phyloP scores from a whole-genome alignment of 2,797 vertebrate genomes.

The Hybognathus amarus region DNA sequence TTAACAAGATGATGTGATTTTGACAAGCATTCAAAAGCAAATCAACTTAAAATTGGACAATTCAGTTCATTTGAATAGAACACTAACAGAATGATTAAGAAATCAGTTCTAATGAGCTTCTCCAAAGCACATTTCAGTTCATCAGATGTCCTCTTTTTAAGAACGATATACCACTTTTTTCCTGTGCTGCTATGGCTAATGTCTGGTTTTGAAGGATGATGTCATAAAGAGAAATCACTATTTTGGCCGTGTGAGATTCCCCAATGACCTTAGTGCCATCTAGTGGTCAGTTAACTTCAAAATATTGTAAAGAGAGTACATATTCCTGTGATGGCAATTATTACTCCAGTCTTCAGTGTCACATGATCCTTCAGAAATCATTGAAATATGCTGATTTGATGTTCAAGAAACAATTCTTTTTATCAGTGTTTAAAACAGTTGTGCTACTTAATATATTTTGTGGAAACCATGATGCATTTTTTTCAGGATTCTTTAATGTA shows the following conservation, averaged over 20 bases:
- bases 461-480: neutral
- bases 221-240: constrained; percentile 13
- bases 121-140: neutral
- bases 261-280: constrained; percentile 42
- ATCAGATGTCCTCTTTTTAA: neutral
- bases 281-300: constrained; percentile 38
- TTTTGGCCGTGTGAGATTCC: neutral
- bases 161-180: neutral
- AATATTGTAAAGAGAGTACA: constrained; percentile 13
- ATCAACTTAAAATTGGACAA: neutral
- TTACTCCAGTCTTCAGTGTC: neutral
- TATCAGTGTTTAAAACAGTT: neutral
- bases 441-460: neutral
- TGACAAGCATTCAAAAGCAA: neutral
- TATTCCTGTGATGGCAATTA: neutral
- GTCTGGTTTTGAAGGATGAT: constrained; percentile 30
- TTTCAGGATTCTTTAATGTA: neutral
- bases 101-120: neutral
- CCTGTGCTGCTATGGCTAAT: neutral
- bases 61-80: neutral
- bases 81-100: neutral
- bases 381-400: neutral
- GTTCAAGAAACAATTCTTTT: neutral
- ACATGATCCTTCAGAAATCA: neutral
- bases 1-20: neutral